Conservation (phyloP, 92 coral and sea anemone species). For the Pocillopora grandis region DNA sequence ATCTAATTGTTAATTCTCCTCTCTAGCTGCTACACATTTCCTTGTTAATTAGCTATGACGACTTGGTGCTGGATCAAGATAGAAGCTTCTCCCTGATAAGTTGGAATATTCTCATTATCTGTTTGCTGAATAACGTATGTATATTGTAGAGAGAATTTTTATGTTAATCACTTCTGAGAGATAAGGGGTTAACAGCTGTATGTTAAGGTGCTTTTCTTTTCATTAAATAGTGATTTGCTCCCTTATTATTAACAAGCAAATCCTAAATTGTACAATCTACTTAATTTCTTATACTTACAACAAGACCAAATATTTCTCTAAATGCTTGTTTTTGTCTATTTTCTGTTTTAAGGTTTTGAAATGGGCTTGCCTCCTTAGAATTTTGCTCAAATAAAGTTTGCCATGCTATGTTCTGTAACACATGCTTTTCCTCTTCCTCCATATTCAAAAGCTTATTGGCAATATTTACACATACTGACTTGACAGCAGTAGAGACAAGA, state of each 20-base stretch:
- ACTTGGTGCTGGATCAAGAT: too few relatives aligned
- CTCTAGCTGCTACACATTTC: too few relatives aligned
- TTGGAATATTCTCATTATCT: too few relatives aligned
- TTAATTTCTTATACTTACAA: constrained; percentile 24
- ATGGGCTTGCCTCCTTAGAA: constrained; percentile 50
- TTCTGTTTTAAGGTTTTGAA: constrained; percentile 54
- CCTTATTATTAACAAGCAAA: not conserved
- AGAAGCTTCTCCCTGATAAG: too few relatives aligned
- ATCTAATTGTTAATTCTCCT: too few relatives aligned
- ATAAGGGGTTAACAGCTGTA: too few relatives aligned
- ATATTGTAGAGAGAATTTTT: too few relatives aligned
- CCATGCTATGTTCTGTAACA: constrained; percentile 33
- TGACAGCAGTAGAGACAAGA: constrained; percentile 48
- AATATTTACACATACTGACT: constrained; percentile 42
- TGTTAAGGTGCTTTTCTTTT: not conserved
- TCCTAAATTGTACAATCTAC: not conserved
- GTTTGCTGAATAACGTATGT: too few relatives aligned
- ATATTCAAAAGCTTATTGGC: constrained; percentile 35
- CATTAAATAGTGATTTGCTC: not conserved
- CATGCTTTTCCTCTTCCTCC: constrained; percentile 15
- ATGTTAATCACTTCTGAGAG: too few relatives aligned
- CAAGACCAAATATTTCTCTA: constrained; percentile 57
- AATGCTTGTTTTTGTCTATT: constrained; percentile 48
- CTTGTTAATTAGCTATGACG: too few relatives aligned
- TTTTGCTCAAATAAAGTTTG: constrained; percentile 47